Evolutionary conservation across 1,140 invertebrate species (phyloP).

Genomic region (Neodiprion virginianus): DNA sequence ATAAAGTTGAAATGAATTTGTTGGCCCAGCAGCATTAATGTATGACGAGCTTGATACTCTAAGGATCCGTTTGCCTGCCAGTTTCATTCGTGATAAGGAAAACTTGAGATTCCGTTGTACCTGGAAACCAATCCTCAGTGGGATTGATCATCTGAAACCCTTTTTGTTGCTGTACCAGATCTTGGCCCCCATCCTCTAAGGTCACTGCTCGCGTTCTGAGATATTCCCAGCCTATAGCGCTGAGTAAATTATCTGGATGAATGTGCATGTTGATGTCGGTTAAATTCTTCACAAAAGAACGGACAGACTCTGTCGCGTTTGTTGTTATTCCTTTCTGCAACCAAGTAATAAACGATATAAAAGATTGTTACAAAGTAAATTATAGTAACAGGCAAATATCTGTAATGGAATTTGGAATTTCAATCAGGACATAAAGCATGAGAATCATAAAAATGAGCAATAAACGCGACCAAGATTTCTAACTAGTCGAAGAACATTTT

Average conservation of each 20-base stretch:
- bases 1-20: too few species aligned
- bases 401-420: slow-evolving; percentile 1
- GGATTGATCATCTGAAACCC: slow-evolving; percentile 88
- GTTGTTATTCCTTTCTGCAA: slow-evolving; percentile 70
- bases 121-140: slow-evolving; percentile 86
- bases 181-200: slow-evolving; percentile 72
- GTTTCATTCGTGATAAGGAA: not conserved
- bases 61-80: not conserved
- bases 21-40: too few species aligned
- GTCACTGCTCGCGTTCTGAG: slow-evolving; percentile 73
- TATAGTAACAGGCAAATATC: not conserved
- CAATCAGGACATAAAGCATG: slow-evolving; percentile 15
- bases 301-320: slow-evolving; percentile 82
- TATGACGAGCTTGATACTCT: too few species aligned
- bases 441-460: too few species aligned
- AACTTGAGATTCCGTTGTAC: slow-evolving; percentile 53
- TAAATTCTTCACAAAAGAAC: slow-evolving; percentile 83
- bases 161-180: slow-evolving; percentile 72
- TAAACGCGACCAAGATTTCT: too few species aligned
- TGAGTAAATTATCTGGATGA: slow-evolving; percentile 72
- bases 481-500: too few species aligned
- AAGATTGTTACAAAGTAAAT: slow-evolving; percentile 16
- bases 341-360: slow-evolving; percentile 36
- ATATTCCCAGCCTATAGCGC: slow-evolving; percentile 82
- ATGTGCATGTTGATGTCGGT: slow-evolving; percentile 74